Conservation (phyloP, 1,140 invertebrate genomes). For the Himalopsyche phryganea region DNA sequence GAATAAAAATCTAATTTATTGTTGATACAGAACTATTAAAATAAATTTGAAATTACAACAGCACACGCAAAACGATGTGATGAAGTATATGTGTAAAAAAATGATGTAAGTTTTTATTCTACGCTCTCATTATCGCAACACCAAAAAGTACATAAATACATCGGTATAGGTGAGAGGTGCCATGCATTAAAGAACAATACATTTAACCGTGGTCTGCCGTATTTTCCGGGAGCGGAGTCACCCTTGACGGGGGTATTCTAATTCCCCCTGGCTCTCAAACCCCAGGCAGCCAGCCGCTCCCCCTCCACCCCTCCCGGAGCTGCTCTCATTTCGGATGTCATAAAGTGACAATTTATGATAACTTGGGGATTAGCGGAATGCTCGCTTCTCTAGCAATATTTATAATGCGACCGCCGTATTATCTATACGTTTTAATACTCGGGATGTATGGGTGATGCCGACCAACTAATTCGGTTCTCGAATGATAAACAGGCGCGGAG, state of each 20-base stretch:
- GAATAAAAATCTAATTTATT: too few species aligned
- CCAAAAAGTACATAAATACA: too few species aligned
- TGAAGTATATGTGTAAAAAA: too few species aligned
- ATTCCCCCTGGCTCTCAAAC: not conserved
- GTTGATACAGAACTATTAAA: too few species aligned
- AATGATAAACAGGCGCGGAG: too few species aligned
- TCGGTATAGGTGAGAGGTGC: conserved; percentile 4
- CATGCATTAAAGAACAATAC: conserved; percentile 23
- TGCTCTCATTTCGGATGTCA: conserved; percentile 36
- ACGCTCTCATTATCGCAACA: too few species aligned
- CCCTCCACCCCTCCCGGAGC: conserved; percentile 23
- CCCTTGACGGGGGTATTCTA: not conserved
- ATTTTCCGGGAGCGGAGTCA: not conserved
- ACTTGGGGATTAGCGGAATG: conserved; percentile 35
- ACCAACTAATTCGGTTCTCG: not conserved
- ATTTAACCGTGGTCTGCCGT: conserved; percentile 3
- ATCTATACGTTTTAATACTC: conserved; percentile 32
- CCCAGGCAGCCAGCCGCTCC: not conserved
- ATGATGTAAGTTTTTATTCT: too few species aligned
- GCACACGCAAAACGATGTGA: too few species aligned
- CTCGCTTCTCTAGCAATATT: conserved; percentile 33
- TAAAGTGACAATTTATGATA: conserved; percentile 37
- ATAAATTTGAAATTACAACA: too few species aligned
- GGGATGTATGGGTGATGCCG: conserved; percentile 23
- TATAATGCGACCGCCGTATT: conserved; percentile 34